phyloP scores from a whole-genome alignment of 2,113 vertebrate genomes.

The Phalacrocorax pelagicus region DNA sequence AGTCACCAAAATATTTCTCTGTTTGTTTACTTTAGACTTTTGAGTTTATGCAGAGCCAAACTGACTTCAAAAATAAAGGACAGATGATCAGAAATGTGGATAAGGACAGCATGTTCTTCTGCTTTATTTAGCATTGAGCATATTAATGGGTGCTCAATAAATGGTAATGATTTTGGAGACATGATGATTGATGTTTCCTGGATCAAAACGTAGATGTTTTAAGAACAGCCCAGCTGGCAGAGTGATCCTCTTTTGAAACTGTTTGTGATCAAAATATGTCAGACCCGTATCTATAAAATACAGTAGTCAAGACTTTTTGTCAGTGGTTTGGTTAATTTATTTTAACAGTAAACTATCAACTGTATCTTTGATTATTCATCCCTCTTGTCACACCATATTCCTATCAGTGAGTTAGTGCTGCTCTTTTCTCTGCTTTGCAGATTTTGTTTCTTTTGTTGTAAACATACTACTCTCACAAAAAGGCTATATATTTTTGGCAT shows the following conservation, averaged over 20 bases:
- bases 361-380: conserved; percentile 62
- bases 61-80: conserved; percentile 55
- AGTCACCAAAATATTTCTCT: conserved; percentile 38
- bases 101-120: conserved; percentile 58
- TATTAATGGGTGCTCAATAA: conserved; percentile 54
- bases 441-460: conserved; percentile 16
- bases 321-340: conserved; percentile 58
- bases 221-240: conserved; percentile 52
- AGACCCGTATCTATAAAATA: conserved; percentile 52
- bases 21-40: conserved; percentile 49
- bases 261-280: conserved; percentile 69
- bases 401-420: conserved; percentile 36
- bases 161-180: conserved; percentile 53
- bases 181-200: conserved; percentile 62
- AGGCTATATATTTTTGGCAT: background rate
- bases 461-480: conserved; percentile 24
- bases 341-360: conserved; percentile 62
- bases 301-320: conserved; percentile 46
- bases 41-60: conserved; percentile 26
- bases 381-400: conserved; percentile 51
- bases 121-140: conserved; percentile 56
- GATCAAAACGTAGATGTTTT: conserved; percentile 55
- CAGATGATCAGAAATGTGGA: conserved; percentile 55
- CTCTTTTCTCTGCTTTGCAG: conserved; percentile 50
- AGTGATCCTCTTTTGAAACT: conserved; percentile 47